phyloP scores from a whole-genome alignment of 2,113 vertebrate species.

The Hassar affinis region DNA sequence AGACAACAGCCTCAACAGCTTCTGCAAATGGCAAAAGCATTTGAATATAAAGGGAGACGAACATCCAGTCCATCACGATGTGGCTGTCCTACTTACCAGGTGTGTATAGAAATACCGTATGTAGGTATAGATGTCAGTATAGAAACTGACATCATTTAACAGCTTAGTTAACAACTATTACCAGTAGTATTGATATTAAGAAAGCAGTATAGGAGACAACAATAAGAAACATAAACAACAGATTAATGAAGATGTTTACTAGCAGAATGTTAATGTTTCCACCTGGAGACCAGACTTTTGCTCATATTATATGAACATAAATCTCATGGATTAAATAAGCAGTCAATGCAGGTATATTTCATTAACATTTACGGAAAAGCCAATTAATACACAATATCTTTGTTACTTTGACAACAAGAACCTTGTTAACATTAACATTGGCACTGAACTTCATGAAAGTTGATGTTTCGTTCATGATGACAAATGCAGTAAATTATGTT shows the following conservation, averaged over 20 bases:
- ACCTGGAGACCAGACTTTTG: background rate
- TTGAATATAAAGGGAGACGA: conserved; percentile 88
- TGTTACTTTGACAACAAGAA: background rate
- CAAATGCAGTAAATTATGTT: background rate
- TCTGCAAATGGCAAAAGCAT: conserved; percentile 96
- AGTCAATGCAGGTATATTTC: background rate
- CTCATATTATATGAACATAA: background rate
- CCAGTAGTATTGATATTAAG: background rate
- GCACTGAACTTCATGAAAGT: background rate
- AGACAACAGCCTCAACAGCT: conserved; percentile 89
- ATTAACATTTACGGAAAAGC: background rate
- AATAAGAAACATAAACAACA: background rate
- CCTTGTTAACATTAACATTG: background rate
- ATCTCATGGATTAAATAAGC: background rate
- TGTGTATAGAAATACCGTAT: conserved; percentile 48
- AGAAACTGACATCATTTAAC: background rate
- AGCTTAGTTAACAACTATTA: background rate
- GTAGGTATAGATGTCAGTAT: background rate
- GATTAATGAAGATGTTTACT: background rate
- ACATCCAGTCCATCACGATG: conserved; percentile 88
- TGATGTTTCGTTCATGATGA: background rate
- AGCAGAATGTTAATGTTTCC: background rate
- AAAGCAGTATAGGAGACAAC: background rate
- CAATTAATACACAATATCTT: background rate
- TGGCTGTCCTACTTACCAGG: conserved; percentile 93